phyloP scores from a whole-genome alignment of 2,113 vertebrate species.

The Tenrec ecaudatus region DNA sequence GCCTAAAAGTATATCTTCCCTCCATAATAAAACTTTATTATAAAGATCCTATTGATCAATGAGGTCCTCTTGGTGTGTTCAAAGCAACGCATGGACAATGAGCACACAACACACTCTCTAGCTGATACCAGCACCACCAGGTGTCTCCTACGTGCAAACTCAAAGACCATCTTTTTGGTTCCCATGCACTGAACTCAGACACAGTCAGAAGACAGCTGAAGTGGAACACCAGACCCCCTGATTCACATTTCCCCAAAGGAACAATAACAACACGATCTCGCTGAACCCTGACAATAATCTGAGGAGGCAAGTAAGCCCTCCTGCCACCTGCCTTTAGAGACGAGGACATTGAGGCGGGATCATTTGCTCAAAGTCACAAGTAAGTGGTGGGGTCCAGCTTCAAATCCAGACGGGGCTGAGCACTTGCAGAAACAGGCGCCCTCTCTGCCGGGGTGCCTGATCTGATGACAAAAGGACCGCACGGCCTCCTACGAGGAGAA shows the following conservation, averaged over 20 bases:
- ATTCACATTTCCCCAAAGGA: not conserved
- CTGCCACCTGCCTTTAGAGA: not conserved
- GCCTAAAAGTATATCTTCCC: conserved; percentile 21
- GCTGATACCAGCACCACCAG: not conserved
- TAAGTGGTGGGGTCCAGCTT: not conserved
- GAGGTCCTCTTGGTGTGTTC: not conserved
- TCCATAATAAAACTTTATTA: conserved; percentile 58
- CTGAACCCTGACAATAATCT: not conserved
- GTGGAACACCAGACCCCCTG: not conserved
- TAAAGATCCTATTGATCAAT: conserved; percentile 17
- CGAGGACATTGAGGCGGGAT: not conserved
- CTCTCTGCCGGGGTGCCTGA: not conserved
- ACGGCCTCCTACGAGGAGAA: not conserved
- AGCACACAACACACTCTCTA: not conserved
- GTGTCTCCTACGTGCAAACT: not conserved
- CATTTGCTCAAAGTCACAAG: not conserved
- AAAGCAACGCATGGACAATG: conserved; percentile 1
- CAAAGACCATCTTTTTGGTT: not conserved
- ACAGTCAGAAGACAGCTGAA: not conserved
- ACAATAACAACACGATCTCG: not conserved
- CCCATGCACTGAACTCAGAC: not conserved
- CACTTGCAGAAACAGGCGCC: not conserved
- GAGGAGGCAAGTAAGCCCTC: not conserved
- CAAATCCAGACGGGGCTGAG: not conserved
- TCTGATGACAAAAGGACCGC: not conserved